Base-by-base conservation (phyloP, 2,888 invertebrate genomes). In the Netelia inedita region DNA sequence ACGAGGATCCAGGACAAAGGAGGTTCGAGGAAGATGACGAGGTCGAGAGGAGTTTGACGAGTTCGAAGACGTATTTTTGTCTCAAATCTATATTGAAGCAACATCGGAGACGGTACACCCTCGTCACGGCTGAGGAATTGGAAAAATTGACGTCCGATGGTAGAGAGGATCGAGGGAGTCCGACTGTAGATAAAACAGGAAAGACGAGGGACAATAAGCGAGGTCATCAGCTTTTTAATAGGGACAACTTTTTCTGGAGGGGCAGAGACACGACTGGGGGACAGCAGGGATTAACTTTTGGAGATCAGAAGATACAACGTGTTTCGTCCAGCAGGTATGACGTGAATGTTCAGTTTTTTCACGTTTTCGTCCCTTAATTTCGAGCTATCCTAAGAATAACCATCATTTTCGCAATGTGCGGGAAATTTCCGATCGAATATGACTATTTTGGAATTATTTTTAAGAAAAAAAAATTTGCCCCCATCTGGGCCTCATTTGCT, bases 21-120 rank as follows among this genome's bases (percentile, higher is more conserved):
- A 55, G 55, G 28, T 65, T 57, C 8, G 66, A 59, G 9, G 57
- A 35, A 19, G 59, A 79, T 43, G 71, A 46, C 9, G 59, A 74
- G 1, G 55, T 61, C 59, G 73, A 78, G 43, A 88, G 88, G 19
- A 88, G 87, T 11, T 86, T 91, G 14, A 89, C 93, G 0, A 88
- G 85, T 14, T 93, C 93, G 2, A 91, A 90, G 50, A 93, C 93
- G 8, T 92, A 93, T 61, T 91, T 92, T 74, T 93, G 93, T 75
- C 85, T 93, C 1, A 93, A 92, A 78, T 93, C 93, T 10, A 93
- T 93, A n/a, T 86, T 93, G 1, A 93, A 92, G 69, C 92, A 92
- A 83, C 92, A 93, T 55, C 90, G 89, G 2, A 86, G 93, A 2
- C 87, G 93, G 1, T 93, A 93, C 71, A 93, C 93, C 0, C 81